These are phyloP conservation scores for Philypnodon macrostomus DNA, from an alignment of 2,797 vertebrate genomes.

Conservation along the genomic window DNA sequence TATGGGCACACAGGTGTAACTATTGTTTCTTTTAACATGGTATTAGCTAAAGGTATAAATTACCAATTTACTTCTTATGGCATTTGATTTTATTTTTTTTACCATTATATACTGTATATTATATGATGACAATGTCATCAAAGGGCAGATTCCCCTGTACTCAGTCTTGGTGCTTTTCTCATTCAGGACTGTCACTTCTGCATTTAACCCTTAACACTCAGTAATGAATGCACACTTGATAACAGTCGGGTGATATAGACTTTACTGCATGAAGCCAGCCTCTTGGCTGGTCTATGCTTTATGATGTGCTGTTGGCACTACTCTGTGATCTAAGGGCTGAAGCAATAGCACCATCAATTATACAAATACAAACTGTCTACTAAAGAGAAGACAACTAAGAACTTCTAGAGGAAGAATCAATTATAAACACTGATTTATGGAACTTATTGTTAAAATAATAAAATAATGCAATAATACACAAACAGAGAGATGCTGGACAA, in stretches of 20 bases:
- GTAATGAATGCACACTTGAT: slow-evolving; percentile 24
- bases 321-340: slow-evolving; percentile 25
- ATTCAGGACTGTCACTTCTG: background rate
- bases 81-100: too few relatives aligned
- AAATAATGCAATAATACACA: slow-evolving; percentile 74
- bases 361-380: slow-evolving; percentile 43
- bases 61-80: too few relatives aligned
- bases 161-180: background rate
- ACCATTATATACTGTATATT: too few relatives aligned
- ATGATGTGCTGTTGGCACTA: slow-evolving; percentile 31
- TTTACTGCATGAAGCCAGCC: slow-evolving; percentile 35
- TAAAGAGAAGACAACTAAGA: slow-evolving; percentile 45
- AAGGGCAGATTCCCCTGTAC: too few relatives aligned
- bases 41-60: too few relatives aligned
- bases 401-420: slow-evolving; percentile 42
- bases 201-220: background rate
- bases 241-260: slow-evolving; percentile 33
- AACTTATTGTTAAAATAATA: slow-evolving; percentile 68
- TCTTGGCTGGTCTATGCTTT: slow-evolving; percentile 48
- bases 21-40: too few relatives aligned
- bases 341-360: slow-evolving; percentile 45
- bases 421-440: slow-evolving; percentile 67
- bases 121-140: too few relatives aligned
- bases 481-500: slow-evolving; percentile 85
- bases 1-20: background rate